These are phyloP conservation scores for Spicauda simplicius DNA, from an alignment of 2,888 invertebrate genomes.

Conservation along the genomic window DNA sequence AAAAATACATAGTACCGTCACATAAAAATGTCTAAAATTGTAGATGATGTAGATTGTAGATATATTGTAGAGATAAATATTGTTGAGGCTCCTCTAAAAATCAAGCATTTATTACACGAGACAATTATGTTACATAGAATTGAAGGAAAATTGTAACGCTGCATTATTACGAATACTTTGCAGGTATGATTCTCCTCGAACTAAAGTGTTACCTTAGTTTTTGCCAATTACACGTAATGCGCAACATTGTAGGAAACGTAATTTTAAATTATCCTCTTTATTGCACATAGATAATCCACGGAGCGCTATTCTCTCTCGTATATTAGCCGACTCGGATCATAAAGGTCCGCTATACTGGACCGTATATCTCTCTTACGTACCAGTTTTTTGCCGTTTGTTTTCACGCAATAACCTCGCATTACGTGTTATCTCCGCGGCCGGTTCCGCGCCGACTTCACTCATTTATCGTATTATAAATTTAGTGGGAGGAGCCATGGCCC, in stretches of 20 bases:
- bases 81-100: not conserved
- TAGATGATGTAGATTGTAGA: too few species aligned
- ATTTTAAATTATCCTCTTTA: constrained; percentile 78
- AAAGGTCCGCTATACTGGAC: constrained; percentile 69
- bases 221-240: constrained; percentile 50
- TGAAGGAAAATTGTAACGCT: not conserved
- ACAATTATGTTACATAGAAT: not conserved
- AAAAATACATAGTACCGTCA: too few species aligned
- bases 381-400: constrained; percentile 79
- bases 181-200: not conserved
- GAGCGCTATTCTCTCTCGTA: constrained; percentile 67
- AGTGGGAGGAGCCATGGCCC: constrained; percentile 77
- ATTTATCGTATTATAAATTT: constrained; percentile 82
- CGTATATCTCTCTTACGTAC: constrained; percentile 68
- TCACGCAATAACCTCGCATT: constrained; percentile 76
- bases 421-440: constrained; percentile 74
- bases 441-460: constrained; percentile 71
- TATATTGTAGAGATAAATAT: too few species aligned
- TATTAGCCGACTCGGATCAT: constrained; percentile 71
- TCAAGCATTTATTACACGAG: not conserved
- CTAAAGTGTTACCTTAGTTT: constrained; percentile 7
- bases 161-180: not conserved
- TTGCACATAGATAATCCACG: constrained; percentile 60
- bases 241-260: constrained; percentile 69
- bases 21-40: not conserved